Base-by-base conservation (phyloP, 2,888 invertebrate genomes). In the Ophion slaviceki region DNA sequence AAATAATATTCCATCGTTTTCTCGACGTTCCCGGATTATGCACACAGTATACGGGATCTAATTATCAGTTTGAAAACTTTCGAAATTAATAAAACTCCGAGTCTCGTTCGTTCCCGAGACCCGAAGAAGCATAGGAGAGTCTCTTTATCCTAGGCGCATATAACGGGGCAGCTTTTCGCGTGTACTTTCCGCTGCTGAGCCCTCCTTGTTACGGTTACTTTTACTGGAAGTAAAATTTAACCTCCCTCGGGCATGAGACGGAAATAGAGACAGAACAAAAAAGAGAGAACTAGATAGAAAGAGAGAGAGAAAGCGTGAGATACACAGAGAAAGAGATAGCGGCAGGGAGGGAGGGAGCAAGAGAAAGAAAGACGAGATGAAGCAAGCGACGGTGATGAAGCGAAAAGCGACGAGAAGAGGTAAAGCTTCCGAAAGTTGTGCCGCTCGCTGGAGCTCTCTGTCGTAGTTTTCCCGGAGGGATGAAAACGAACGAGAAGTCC, bases 61-160 rank as follows among this genome's bases (percentile, higher is more conserved):
- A 92, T 93, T 93, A 92, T 92, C 92, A 91, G 92, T 91, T 91
- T 88, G 89, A 88, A 89, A 92, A 93, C 90, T 92, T 92, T 92
- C 87, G 90, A 92, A 92, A 93, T 93, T 93, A 93, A 93, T 93
- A 92, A 93, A 93, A 92, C 91, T 92, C 89, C 86, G 80, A 71
- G 78, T 78, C 53, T 47, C 24, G 59, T 11, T 47, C 20, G 45
- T 28, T 59, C 17, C 70, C 24, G 24, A 78, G 59, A 74, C 14
- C 67, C 36, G 47, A n/a, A 61, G 53, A 53, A 72, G 64, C 64
- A 72, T 59, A 74, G 59, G 36, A 57, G 79, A 53, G 59, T 75
- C 62, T 76, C 62, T 53, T 70, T 53, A 74, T 72, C 57, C 64
- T 72, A 36, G 59, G 77, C 61, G 67, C 45, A 81, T 53, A 45